Evolutionary conservation across 2,888 invertebrate species (phyloP).

Genomic region (Chelonus formosanus): DNA sequence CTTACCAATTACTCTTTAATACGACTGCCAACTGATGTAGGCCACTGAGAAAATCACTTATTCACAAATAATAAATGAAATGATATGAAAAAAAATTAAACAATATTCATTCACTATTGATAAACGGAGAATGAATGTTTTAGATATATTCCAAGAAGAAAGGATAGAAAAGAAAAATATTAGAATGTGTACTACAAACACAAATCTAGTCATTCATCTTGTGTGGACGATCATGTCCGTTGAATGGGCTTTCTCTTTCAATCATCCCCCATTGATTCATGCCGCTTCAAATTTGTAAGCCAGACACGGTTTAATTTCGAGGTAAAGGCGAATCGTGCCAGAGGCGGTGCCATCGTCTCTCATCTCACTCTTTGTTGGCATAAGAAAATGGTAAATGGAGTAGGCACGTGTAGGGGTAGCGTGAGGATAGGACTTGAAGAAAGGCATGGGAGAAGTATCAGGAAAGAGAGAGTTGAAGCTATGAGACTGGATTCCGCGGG

Average conservation of each 20-base stretch:
- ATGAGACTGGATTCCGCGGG: constrained; percentile 59
- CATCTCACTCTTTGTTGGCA: constrained; percentile 38
- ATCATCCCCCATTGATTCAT: constrained; percentile 23
- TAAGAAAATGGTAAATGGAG: constrained; percentile 43
- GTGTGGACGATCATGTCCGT: constrained; percentile 4
- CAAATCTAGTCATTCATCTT: constrained; percentile 6
- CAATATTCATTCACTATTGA: no score
- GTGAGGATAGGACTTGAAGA: constrained; percentile 18
- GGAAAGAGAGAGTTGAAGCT: constrained; percentile 53
- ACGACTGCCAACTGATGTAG: no score
- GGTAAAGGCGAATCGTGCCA: constrained; percentile 12
- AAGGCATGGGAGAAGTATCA: constrained; percentile 53
- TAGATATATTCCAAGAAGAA: no score
- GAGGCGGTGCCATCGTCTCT: constrained; percentile 32
- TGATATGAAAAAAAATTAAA: no score
- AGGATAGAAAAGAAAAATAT: no score
- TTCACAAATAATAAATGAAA: no score
- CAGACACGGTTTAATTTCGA: constrained; percentile 8
- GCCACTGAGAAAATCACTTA: no score
- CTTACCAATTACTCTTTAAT: not conserved
- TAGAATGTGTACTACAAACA: no score
- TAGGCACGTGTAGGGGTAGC: constrained; percentile 40
- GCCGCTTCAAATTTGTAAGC: constrained; percentile 15
- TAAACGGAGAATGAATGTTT: no score
- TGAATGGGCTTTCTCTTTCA: constrained; percentile 17